Conservation (phyloP, 2,888 invertebrate species). For the Pammene fasciana region DNA sequence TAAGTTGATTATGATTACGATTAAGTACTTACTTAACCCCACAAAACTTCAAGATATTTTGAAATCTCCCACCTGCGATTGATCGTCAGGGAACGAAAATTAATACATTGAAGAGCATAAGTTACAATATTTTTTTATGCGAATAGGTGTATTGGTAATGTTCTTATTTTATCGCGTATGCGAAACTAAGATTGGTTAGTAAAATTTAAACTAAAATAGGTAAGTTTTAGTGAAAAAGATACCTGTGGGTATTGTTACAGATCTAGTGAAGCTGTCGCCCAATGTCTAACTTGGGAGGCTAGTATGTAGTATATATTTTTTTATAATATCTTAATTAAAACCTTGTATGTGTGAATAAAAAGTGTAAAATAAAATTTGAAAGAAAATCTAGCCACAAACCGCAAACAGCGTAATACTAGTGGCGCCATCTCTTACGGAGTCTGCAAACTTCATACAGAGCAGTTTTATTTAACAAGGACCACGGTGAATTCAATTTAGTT, state of each 20-base stretch:
- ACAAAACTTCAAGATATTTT: background rate
- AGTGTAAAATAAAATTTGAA: background rate
- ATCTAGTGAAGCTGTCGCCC: background rate
- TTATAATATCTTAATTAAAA: background rate
- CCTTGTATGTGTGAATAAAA: background rate
- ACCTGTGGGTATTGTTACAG: background rate
- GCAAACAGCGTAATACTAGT: slow-evolving; percentile 47
- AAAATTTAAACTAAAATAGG: background rate
- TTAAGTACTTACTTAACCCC: too few species aligned
- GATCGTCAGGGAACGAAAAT: background rate
- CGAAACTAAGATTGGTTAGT: background rate
- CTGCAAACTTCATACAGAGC: slow-evolving; percentile 61
- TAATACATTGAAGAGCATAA: slow-evolving; percentile 12
- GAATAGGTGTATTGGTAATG: background rate
- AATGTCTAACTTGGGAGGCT: background rate
- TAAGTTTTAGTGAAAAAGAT: background rate
- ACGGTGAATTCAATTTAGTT: slow-evolving; percentile 60
- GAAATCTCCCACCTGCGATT: background rate
- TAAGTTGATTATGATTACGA: too few species aligned
- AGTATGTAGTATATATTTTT: background rate
- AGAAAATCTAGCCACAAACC: slow-evolving; percentile 5
- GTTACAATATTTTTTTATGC: slow-evolving; percentile 13
- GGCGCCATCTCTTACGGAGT: slow-evolving; percentile 73
- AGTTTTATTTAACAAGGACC: slow-evolving; percentile 67
- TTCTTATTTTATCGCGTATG: background rate